Conservation (phyloP, 2,888 invertebrate genomes). For the Phytoseiulus persimilis region DNA sequence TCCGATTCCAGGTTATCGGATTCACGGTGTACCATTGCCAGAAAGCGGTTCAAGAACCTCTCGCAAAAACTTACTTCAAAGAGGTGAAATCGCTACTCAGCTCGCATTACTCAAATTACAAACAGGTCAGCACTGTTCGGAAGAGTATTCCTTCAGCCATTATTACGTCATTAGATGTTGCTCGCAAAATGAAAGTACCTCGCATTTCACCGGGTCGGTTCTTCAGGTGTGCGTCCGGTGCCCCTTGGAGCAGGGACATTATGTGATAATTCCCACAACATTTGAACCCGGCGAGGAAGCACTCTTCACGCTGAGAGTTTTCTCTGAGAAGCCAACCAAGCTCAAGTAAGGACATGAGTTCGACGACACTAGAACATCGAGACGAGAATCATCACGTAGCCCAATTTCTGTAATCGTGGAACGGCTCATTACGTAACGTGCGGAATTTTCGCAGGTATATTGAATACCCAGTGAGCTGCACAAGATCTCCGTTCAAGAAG, state of each 20-base stretch:
- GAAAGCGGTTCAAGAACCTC: conserved; percentile 59
- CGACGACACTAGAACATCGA: too few relatives aligned
- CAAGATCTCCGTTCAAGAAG: conserved; percentile 43
- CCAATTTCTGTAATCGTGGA: too few relatives aligned
- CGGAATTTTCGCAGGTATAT: background rate
- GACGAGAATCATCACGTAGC: too few relatives aligned
- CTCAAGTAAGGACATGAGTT: conserved; percentile 59
- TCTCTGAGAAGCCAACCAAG: conserved; percentile 67
- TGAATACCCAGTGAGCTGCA: conserved; percentile 21
- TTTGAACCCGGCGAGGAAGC: conserved; percentile 84
- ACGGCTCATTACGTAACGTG: too few relatives aligned
- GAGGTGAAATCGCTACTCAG: conserved; percentile 75
- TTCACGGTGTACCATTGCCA: conserved; percentile 73
- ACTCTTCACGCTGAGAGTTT: conserved; percentile 72
- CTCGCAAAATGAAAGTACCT: background rate
- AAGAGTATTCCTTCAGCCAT: background rate
- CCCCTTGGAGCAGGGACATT: conserved; percentile 69
- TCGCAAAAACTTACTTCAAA: conserved; percentile 70
- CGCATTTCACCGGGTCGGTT: conserved; percentile 1
- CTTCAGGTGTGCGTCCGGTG: conserved; percentile 61
- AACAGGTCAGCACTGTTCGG: conserved; percentile 60
- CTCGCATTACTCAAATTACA: conserved; percentile 81
- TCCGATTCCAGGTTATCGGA: conserved; percentile 59
- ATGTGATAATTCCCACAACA: conserved; percentile 77
- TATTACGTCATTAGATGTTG: background rate